A percentile compares a stretch with the other conserved stretches of the same genome.
Conservation (phyloP, 2,113 vertebrate species). For the Myxocyprinus asiaticus region DNA sequence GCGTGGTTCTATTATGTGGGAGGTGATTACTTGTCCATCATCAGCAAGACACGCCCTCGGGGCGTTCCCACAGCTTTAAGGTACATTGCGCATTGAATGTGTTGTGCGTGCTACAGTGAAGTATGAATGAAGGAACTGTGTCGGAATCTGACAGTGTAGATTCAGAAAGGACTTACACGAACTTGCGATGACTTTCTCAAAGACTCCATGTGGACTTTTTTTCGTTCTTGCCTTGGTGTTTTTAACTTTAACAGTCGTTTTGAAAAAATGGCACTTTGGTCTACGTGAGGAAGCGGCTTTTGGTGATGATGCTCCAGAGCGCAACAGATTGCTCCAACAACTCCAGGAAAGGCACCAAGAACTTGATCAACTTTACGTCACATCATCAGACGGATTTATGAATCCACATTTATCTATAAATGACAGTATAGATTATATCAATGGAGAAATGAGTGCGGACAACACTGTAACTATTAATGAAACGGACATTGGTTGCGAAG, state of each 20-base stretch:
- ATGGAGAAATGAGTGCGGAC: not conserved
- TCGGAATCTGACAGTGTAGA: not conserved
- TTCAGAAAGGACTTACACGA: not conserved
- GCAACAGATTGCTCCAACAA: constrained; percentile 63
- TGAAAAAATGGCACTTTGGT: constrained; percentile 72
- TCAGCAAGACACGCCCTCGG: constrained; percentile 66
- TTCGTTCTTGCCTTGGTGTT: constrained; percentile 70
- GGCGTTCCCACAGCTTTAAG: constrained; percentile 60
- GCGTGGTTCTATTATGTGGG: constrained; percentile 39
- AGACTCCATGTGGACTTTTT: constrained; percentile 68
- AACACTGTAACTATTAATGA: constrained; percentile 32
- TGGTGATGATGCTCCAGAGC: constrained; percentile 54
- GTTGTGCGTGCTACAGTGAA: not conserved
- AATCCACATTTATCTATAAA: not conserved
- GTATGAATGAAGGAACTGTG: constrained; percentile 3
- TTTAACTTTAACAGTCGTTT: constrained; percentile 68
- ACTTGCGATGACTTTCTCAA: constrained; percentile 63
- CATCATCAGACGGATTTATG: constrained; percentile 6
- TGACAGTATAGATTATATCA: not conserved
- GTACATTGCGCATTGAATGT: not conserved
- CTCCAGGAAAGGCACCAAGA: constrained; percentile 70
- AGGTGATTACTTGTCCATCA: constrained; percentile 54
- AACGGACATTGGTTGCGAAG: constrained; percentile 71
- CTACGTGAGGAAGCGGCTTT: constrained; percentile 39
- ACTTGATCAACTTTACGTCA: constrained; percentile 67